These are phyloP conservation scores for Daktulosphaira vitifoliae DNA, from an alignment of 1,140 invertebrate genomes.

Conservation along the genomic window DNA sequence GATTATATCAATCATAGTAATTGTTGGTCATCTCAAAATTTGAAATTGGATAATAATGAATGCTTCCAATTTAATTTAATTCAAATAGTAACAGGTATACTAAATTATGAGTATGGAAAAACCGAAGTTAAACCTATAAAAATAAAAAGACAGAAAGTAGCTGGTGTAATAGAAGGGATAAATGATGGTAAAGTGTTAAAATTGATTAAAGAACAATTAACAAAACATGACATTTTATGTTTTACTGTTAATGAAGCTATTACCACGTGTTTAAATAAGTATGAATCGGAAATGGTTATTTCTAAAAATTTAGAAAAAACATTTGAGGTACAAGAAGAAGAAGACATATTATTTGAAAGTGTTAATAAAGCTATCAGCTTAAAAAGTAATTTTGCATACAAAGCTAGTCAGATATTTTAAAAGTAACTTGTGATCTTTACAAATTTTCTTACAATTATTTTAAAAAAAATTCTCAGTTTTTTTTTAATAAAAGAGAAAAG, in stretches of 20 bases:
- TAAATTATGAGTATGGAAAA: constrained; percentile 7
- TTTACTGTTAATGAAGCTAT: constrained; percentile 9
- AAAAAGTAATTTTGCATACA: not conserved
- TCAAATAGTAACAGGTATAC: not conserved
- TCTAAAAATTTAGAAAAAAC: not conserved
- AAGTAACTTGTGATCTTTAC: too few species aligned
- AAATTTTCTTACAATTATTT: too few species aligned
- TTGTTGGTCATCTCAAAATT: constrained; percentile 10
- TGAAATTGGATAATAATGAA: not conserved
- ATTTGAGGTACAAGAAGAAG: not conserved
- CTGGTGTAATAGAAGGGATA: not conserved
- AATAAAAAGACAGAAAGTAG: constrained; percentile 5
- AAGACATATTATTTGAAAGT: not conserved
- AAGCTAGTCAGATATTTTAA: too few species aligned
- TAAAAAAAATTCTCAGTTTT: too few species aligned
- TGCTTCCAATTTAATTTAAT: not conserved
- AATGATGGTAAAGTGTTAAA: not conserved
- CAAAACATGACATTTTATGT: constrained; percentile 4
- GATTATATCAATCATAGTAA: too few species aligned
- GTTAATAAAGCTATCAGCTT: not conserved
- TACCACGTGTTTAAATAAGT: not conserved
- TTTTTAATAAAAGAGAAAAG: too few species aligned
- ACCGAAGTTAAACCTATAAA: not conserved
- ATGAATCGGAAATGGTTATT: constrained; percentile 11
- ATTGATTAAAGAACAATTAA: not conserved